Evolutionary conservation across 2,113 vertebrate species (phyloP).

Genomic region (Ictalurus furcatus): DNA sequence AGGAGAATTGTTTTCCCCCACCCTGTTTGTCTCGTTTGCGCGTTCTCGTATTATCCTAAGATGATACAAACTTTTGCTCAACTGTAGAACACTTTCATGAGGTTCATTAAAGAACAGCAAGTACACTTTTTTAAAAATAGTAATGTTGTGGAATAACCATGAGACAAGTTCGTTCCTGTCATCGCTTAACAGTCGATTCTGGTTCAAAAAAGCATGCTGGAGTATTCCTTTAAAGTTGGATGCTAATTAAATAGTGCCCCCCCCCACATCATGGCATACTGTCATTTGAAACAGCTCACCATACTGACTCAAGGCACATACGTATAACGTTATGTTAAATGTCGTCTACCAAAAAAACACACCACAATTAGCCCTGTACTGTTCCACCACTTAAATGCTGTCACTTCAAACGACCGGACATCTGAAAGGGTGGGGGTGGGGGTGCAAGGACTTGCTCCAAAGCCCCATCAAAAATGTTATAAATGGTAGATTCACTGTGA

Average conservation of each 20-base stretch:
- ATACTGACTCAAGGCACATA: not conserved
- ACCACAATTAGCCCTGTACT: not conserved
- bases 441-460: not conserved
- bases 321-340: not conserved
- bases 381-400: too few relatives aligned
- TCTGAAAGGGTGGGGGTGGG: not conserved
- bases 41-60: not conserved
- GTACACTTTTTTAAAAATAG: not conserved
- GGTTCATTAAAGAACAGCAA: not conserved
- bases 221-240: not conserved
- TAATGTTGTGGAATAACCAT: not conserved
- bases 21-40: not conserved
- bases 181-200: not conserved
- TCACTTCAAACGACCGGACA: not conserved
- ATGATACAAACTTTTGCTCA: not conserved
- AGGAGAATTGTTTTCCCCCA: not conserved
- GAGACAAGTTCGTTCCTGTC: not conserved
- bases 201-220: not conserved
- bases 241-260: not conserved
- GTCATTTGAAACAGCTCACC: not conserved
- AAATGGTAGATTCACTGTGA: not conserved
- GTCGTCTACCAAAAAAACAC: not conserved
- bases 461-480: not conserved
- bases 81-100: not conserved
- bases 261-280: not conserved